Base-by-base conservation (phyloP, 2,888 invertebrate genomes). In the Antheraea assamensis region DNA sequence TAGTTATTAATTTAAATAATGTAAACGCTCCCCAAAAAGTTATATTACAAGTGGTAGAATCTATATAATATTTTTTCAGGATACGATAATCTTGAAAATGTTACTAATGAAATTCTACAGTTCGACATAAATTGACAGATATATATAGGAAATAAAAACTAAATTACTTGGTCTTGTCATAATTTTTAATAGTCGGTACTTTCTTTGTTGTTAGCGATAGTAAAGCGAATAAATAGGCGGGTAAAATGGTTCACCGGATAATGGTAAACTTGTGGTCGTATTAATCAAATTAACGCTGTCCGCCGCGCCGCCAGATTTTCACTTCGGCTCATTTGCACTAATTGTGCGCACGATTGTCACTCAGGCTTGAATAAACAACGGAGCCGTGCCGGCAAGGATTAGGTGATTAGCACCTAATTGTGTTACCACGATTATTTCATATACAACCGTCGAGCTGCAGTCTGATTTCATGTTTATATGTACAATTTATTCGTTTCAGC, bases 311-410 rank as follows among this genome's bases (percentile, higher is more conserved):
- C 92, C 94, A 94, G 94, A 94, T 94, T 94, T 94, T 92, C 93
- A 90, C 93, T 93, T 91, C 93, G 93, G 92, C 94, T 94, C 94
- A 94, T 94, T 94, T 94, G 92, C 91, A 91, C 92, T 94, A 94
- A 94, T 94, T 94, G 94, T 91, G 89, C 91, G 90, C 93, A 92
- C 91, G 92, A 94, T 93, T 94, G 94, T 94, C 94, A 94, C 94
- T 94, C 94, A 92, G 93, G 92, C 90, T 90, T 93, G 92, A 94
- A 94, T 94, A 94, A 94, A 94, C 94, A 94, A 93, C 92, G 90
- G 90, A 88, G 89, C 91, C 85, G 88, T 89, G 89, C 13, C 89
- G 83, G 91, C 93, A 92, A 94, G 94, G 94, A 94, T 94, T 94
- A 94, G 93, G 92, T 93, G 93, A 94, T 94, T 94, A 94, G 90